Evolutionary conservation across 1,140 invertebrate species (phyloP), one percentile per base, ranked within the genome.

Genomic region (Drosophila ambigua): DNA sequence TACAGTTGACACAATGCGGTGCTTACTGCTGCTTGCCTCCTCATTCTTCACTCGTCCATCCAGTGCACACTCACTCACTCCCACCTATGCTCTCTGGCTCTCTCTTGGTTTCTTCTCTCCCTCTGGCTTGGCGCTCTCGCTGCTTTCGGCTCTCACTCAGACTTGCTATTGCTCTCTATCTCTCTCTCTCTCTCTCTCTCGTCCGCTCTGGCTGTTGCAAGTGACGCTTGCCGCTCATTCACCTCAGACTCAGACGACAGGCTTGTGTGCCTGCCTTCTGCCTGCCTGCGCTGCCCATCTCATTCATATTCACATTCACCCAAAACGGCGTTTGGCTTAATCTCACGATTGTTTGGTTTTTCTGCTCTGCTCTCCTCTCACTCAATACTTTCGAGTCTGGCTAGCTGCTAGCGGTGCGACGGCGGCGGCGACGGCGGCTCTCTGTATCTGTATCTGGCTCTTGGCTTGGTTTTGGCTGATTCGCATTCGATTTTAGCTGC

Each of bases 301-400:
- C 83, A 87, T 87, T 87, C 83, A 89, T 88, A 88, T 89, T 89
- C 83, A 88, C 84, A 87, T 88, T 89, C 83, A 88, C 79, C 83
- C 83, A 88, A 88, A 88, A 89, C 84, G 79, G 83, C 83, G 84
- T 88, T 88, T 88, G 83, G 84, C 83, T 88, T 88, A 88, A 88
- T 88, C 83, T 88, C 83, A 88, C 84, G 79, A 84, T 89, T 88
- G 84, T 88, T 88, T 88, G 83, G 83, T 85, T 83, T 83, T 76
- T 82, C 68, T 77, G 65, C 73, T 77, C 53, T 80, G 65, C 71
- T 77, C 50, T 58, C 64, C 79, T 59, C 72, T 77, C 68, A 67
- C 66, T 84, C 74, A 77, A 77, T 73, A 73, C 74, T 79, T 65
- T 46, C 39, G 50, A 48, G 62, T 50, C 50, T 55, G 28, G 28